Evolutionary conservation across 2,113 vertebrate species (phyloP).

Genomic region (Nymphicus hollandicus): DNA sequence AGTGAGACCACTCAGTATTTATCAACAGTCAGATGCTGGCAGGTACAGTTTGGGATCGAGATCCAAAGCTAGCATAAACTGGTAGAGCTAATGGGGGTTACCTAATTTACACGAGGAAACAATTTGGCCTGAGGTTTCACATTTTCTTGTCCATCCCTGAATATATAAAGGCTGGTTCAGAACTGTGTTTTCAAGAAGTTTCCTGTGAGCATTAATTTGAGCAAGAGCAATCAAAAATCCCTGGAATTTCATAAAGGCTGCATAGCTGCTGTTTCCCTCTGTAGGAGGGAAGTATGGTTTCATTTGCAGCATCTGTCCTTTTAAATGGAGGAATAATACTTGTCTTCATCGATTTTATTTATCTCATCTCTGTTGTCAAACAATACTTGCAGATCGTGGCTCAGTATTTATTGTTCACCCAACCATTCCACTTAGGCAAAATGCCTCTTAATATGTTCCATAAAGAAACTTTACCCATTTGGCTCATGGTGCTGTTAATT

Average conservation of each 20-base stretch:
- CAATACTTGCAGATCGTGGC: constrained; percentile 27
- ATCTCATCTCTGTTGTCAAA: neutral
- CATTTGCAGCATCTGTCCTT: neutral
- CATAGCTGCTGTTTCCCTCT: neutral
- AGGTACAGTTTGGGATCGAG: constrained; percentile 45
- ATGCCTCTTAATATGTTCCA: constrained; percentile 68
- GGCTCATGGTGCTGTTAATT: constrained; percentile 75
- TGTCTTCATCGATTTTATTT: constrained; percentile 42
- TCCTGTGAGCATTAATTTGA: neutral
- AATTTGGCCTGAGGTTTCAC: constrained; percentile 34
- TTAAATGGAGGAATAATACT: neutral
- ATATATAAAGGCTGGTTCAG: neutral
- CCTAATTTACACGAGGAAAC: constrained; percentile 10
- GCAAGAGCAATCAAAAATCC: neutral
- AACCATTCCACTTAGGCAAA: constrained; percentile 69
- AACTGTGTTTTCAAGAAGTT: neutral
- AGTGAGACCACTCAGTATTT: constrained; percentile 54
- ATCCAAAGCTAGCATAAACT: constrained; percentile 17
- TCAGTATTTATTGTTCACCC: constrained; percentile 76
- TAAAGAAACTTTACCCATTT: constrained; percentile 78
- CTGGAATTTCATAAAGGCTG: neutral
- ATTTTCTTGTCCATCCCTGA: constrained; percentile 17
- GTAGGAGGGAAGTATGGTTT: neutral
- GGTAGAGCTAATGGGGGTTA: neutral
- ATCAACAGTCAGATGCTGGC: constrained; percentile 15